Conservation (phyloP, 2,888 invertebrate genomes). For the Didymodactylos carnosus region DNA sequence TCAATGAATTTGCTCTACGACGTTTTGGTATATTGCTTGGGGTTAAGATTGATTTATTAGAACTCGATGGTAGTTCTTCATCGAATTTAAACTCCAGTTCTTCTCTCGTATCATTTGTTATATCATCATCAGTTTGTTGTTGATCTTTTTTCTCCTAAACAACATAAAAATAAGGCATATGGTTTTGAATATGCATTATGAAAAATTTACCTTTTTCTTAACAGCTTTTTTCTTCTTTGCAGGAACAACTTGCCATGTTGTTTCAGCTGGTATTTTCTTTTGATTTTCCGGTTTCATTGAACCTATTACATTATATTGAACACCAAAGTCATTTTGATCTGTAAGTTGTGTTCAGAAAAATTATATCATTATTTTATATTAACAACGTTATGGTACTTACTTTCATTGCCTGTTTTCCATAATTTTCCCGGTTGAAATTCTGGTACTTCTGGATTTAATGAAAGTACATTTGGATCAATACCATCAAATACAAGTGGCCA, state of each 20-base stretch:
- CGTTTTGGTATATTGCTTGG: neutral
- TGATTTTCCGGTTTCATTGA: neutral
- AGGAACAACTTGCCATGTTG: neutral
- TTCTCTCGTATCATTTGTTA: constrained; percentile 43
- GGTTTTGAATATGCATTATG: no score
- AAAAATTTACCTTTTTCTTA: neutral
- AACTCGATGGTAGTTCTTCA: constrained; percentile 54
- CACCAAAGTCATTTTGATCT: neutral
- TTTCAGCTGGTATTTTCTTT: neutral
- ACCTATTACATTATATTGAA: neutral
- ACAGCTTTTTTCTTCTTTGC: neutral
- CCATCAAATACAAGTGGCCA: constrained; percentile 1
- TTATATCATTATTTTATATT: neutral
- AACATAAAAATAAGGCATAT: neutral
- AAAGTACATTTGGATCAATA: neutral
- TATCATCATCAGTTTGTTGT: no score
- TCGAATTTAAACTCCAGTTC: constrained; percentile 81
- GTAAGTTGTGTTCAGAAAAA: neutral
- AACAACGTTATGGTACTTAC: constrained; percentile 24
- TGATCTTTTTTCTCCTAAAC: neutral
- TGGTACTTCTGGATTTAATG: constrained; percentile 56
- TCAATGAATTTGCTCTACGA: neutral
- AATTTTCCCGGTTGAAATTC: constrained; percentile 51
- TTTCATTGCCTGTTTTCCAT: neutral
- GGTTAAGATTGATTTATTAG: neutral